These are phyloP conservation scores for Pterocles gutturalis DNA, from an alignment of 2,113 vertebrate species.

Conservation along the genomic window DNA sequence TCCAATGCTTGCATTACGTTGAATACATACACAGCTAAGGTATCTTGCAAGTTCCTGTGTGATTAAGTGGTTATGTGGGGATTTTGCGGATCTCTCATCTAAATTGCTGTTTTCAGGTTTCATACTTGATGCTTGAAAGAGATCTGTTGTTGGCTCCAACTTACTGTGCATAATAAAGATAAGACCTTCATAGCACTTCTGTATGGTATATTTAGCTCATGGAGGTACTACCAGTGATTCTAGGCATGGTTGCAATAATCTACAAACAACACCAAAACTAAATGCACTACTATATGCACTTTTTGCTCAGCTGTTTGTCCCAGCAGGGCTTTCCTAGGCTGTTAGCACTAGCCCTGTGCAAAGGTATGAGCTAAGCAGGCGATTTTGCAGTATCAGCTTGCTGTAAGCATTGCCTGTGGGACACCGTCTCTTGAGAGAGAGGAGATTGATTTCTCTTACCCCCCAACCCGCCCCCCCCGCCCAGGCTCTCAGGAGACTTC, in stretches of 20 bases:
- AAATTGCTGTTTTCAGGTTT: neutral
- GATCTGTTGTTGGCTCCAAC: neutral
- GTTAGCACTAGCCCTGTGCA: neutral
- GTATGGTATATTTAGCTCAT: neutral
- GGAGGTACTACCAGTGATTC: neutral
- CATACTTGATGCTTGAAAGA: neutral
- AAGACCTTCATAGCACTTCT: neutral
- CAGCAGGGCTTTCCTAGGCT: neutral
- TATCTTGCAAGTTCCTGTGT: neutral
- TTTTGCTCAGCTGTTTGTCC: neutral
- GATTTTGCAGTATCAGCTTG: neutral
- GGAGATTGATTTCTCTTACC: neutral
- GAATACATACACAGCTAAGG: neutral
- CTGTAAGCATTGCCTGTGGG: neutral
- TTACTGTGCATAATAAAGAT: neutral
- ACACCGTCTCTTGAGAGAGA: neutral
- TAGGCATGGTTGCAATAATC: neutral
- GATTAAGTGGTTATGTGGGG: neutral
- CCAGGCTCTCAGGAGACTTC: neutral
- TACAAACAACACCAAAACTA: neutral
- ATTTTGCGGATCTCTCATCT: neutral
- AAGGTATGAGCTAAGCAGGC: neutral
- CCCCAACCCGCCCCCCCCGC: too few relatives aligned
- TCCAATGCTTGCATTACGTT: neutral
- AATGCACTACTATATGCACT: neutral